Evolutionary conservation across 2,888 invertebrate species (phyloP).

Genomic region (Nemoura dubitans): DNA sequence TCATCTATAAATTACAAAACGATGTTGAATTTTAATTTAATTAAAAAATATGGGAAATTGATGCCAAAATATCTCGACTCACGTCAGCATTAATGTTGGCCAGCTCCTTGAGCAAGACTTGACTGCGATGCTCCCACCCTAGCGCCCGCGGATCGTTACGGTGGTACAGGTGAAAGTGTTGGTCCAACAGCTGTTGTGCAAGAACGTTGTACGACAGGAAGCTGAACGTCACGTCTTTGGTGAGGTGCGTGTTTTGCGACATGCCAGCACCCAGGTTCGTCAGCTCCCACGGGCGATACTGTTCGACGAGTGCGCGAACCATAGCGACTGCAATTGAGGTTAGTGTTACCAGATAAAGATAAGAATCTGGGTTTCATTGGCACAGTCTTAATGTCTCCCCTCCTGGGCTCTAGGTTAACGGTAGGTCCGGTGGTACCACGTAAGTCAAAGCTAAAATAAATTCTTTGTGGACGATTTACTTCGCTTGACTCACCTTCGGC

Average conservation of each 20-base stretch:
- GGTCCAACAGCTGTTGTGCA: constrained; percentile 81
- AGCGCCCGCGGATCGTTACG: constrained; percentile 68
- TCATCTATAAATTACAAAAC: no score
- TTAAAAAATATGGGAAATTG: no score
- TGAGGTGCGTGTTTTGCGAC: not conserved
- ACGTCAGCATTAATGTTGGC: constrained; percentile 68
- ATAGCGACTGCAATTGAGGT: not conserved
- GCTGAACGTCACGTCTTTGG: constrained; percentile 62
- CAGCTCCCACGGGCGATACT: constrained; percentile 7
- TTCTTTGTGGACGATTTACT: no score
- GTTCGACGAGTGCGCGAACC: not conserved
- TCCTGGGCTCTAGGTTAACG: no score
- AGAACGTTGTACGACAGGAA: constrained; percentile 89
- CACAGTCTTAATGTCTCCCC: no score
- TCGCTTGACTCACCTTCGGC: not conserved
- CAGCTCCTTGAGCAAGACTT: constrained; percentile 68
- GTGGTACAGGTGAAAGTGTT: constrained; percentile 77
- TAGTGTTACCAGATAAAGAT: no score
- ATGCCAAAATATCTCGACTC: constrained; percentile 53
- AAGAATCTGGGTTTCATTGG: no score
- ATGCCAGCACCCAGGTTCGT: constrained; percentile 23
- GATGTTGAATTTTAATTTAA: no score
- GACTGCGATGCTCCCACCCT: constrained; percentile 75
- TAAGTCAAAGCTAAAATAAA: no score
- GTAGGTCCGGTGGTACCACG: no score